Evolutionary conservation across 1,140 invertebrate species (phyloP).

Genomic region (Eupristina koningsbergeri): DNA sequence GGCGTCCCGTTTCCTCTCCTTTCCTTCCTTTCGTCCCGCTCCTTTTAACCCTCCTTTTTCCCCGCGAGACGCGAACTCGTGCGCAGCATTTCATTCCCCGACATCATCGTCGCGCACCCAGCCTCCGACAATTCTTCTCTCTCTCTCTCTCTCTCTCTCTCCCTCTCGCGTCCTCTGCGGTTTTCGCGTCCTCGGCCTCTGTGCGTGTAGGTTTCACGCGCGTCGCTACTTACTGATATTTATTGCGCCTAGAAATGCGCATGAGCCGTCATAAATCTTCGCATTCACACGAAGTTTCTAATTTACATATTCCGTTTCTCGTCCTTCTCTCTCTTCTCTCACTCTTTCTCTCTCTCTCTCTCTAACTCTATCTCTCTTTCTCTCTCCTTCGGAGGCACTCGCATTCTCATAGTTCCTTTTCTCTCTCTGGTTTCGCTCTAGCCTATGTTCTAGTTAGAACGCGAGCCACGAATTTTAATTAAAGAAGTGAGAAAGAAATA

Average conservation of each 20-base stretch:
- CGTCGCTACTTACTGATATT: slow-evolving; percentile 71
- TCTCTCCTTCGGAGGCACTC: background rate
- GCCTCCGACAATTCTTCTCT: slow-evolving; percentile 16
- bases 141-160: background rate
- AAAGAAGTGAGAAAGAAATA: slow-evolving; percentile 30
- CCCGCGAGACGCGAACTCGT: background rate
- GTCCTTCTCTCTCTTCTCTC: slow-evolving; percentile 31
- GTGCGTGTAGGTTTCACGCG: slow-evolving; percentile 25
- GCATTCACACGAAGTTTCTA: slow-evolving; percentile 70
- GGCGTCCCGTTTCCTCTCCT: slow-evolving; percentile 38
- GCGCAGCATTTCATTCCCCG: background rate
- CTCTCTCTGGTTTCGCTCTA: slow-evolving; percentile 28
- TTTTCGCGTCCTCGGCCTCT: background rate
- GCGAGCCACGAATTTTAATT: background rate
- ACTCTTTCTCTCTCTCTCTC: no score
- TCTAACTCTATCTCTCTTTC: no score
- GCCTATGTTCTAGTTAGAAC: slow-evolving; percentile 11
- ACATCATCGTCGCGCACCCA: background rate
- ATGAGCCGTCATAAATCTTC: slow-evolving; percentile 67
- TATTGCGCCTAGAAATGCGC: slow-evolving; percentile 69
- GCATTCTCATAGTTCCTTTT: background rate
- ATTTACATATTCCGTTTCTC: slow-evolving; percentile 67
- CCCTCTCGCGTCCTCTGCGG: slow-evolving; percentile 23
- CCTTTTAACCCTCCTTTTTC: slow-evolving; percentile 39
- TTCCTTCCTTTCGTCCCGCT: slow-evolving; percentile 51